These are phyloP conservation scores for Acleris laterana DNA, from an alignment of 2,888 invertebrate species.

Conservation along the genomic window DNA sequence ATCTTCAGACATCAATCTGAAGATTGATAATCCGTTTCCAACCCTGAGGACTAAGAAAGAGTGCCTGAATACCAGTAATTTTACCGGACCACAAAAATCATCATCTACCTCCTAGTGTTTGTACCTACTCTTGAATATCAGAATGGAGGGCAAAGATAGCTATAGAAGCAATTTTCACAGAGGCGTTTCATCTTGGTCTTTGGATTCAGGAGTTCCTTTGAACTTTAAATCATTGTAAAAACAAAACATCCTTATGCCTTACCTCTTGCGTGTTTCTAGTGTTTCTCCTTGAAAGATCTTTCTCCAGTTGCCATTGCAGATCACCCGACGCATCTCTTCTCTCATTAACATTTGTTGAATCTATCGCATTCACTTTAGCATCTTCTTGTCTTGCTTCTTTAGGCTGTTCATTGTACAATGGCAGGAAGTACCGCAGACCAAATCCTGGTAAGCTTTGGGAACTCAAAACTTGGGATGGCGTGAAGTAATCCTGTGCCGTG, in stretches of 20 bases:
- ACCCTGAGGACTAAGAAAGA: too few relatives aligned
- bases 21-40: too few relatives aligned
- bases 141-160: too few relatives aligned
- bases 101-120: too few relatives aligned
- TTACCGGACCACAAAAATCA: too few relatives aligned
- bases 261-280: constrained; percentile 66
- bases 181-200: too few relatives aligned
- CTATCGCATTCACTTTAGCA: constrained; percentile 66
- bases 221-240: too few relatives aligned
- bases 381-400: constrained; percentile 63
- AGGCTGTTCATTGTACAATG: constrained; percentile 55
- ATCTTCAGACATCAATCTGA: too few relatives aligned
- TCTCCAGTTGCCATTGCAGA: constrained; percentile 72
- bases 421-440: constrained; percentile 73
- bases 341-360: constrained; percentile 59
- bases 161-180: too few relatives aligned
- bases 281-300: constrained; percentile 62
- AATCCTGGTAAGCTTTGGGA: constrained; percentile 72
- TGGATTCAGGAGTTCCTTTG: too few relatives aligned
- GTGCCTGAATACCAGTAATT: too few relatives aligned
- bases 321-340: constrained; percentile 61
- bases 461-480: constrained; percentile 63
- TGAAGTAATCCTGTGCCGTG: constrained; percentile 53
- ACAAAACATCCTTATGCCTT: constrained; percentile 37
- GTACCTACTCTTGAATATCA: too few relatives aligned